These are phyloP conservation scores for Aldrovandia affinis DNA, from an alignment of 2,797 vertebrate genomes.

Conservation along the genomic window DNA sequence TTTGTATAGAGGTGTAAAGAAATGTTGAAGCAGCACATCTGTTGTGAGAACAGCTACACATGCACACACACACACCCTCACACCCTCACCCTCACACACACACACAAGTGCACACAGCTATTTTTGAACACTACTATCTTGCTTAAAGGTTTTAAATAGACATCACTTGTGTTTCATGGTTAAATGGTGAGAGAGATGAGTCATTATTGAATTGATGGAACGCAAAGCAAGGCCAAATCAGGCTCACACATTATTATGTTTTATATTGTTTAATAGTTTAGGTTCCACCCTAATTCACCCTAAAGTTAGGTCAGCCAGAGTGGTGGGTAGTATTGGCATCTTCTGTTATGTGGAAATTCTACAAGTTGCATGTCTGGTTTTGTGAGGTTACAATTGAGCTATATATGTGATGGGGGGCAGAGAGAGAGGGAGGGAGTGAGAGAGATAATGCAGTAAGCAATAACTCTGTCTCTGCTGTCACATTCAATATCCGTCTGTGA, in stretches of 20 bases:
- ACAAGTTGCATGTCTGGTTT: neutral
- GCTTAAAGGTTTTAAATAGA: slow-evolving; percentile 2
- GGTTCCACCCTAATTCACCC: too few species aligned
- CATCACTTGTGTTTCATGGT: neutral
- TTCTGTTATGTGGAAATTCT: neutral
- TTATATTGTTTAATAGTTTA: too few species aligned
- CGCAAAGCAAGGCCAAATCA: neutral
- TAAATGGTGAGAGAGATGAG: neutral
- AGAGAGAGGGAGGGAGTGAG: slow-evolving; percentile 18
- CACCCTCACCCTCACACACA: too few species aligned
- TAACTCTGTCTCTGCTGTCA: slow-evolving; percentile 50
- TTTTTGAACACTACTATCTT: slow-evolving; percentile 2
- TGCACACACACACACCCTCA: neutral
- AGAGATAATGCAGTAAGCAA: slow-evolving; percentile 45
- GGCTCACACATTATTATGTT: too few species aligned
- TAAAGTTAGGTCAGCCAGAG: neutral
- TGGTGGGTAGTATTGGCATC: neutral
- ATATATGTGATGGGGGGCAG: slow-evolving; percentile 28
- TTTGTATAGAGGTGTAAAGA: neutral
- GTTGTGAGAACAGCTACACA: neutral
- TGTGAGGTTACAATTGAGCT: slow-evolving; percentile 29
- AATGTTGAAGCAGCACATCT: neutral
- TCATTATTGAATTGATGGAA: neutral
- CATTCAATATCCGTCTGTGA: slow-evolving; percentile 35
- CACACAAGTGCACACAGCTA: neutral